Conservation (phyloP, 37 sponge, comb jelly and placozoan genomes). For the Spongia lamella region DNA sequence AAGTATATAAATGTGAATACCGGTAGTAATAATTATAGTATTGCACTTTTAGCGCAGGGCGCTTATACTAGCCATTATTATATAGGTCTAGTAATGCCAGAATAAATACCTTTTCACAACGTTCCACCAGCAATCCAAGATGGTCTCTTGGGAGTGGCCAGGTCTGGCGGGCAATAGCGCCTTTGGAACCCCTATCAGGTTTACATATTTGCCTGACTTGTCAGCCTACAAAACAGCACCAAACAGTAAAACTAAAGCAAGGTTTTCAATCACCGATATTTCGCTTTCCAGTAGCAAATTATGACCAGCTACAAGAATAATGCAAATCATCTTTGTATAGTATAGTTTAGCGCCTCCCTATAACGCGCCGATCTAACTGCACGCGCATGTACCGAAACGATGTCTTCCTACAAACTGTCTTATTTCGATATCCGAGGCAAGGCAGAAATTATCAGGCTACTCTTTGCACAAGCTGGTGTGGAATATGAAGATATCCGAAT, state of each 20-base stretch:
- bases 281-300: conserved; percentile 71
- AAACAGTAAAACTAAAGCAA: not conserved
- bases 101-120: conserved; percentile 73
- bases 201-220: conserved; percentile 35
- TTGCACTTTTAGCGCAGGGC: no score
- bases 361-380: not conserved
- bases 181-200: conserved; percentile 81
- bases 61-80: no score
- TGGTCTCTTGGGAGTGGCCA: conserved; percentile 48
- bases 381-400: not conserved
- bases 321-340: conserved; percentile 42
- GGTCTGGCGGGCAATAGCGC: conserved; percentile 79
- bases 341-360: no score
- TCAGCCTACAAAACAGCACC: conserved; percentile 46
- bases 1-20: no score
- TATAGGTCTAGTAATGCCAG: no score
- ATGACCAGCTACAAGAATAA: conserved; percentile 85
- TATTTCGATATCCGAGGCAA: conserved; percentile 16
- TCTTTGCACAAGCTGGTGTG: conserved; percentile 8
- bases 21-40: no score
- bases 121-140: conserved; percentile 85
- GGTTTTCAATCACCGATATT: conserved; percentile 50
- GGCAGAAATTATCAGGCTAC: not conserved
- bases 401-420: not conserved
- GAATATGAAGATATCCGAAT: conserved; percentile 10